A percentile compares a stretch with the other conserved stretches of the same genome.
Conservation (phyloP, 2,797 vertebrate genomes). For the Dendrocincla tyrannina region DNA sequence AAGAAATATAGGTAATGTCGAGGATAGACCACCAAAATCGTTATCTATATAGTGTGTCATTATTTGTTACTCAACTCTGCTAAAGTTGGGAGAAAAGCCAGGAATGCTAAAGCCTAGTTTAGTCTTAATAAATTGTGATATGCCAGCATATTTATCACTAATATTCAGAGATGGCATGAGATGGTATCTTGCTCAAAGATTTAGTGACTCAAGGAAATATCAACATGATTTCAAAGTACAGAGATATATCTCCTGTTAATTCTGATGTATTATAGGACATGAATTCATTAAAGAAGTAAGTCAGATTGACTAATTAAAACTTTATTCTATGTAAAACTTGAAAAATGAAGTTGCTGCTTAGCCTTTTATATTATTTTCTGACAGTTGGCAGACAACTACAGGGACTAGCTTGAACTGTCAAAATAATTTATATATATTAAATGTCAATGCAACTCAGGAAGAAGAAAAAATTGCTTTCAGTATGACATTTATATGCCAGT, state of each 20-base stretch:
- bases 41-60: background rate
- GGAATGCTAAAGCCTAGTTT: constrained; percentile 11
- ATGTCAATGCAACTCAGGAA: constrained; percentile 67
- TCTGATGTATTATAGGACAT: background rate
- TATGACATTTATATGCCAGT: constrained; percentile 73
- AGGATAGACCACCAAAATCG: background rate
- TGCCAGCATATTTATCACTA: constrained; percentile 1
- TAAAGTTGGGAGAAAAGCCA: background rate
- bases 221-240: background rate
- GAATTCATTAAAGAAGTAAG: background rate
- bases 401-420: constrained; percentile 66
- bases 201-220: constrained; percentile 28
- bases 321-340: constrained; percentile 59
- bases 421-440: constrained; percentile 76
- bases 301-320: constrained; percentile 60
- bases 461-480: constrained; percentile 71
- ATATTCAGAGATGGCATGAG: background rate
- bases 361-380: constrained; percentile 66
- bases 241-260: constrained; percentile 3
- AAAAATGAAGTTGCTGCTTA: constrained; percentile 52
- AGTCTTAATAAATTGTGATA: background rate
- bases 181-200: background rate
- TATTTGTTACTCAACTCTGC: background rate
- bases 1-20: background rate
- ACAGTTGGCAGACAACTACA: constrained; percentile 63